phyloP scores from a whole-genome alignment of 2,797 vertebrate species.

The Poeciliopsis paucimaculata region DNA sequence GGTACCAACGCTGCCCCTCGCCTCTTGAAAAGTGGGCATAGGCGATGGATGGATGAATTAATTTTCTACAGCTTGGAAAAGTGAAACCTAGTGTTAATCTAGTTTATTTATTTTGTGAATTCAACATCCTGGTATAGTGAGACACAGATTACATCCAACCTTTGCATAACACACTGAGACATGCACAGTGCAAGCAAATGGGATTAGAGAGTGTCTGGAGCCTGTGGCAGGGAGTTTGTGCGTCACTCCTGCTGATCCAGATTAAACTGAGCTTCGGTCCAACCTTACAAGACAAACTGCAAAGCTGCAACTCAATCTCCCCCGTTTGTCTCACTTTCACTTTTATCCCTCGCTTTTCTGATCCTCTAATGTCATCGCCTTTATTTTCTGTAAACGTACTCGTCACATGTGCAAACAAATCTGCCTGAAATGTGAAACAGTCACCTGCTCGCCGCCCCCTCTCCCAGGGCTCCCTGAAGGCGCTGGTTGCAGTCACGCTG shows the following conservation, averaged over 20 bases:
- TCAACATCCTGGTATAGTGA: neutral
- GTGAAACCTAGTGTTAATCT: neutral
- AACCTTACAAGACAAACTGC: constrained; percentile 35
- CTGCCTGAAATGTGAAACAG: constrained; percentile 27
- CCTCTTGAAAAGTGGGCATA: too few relatives aligned
- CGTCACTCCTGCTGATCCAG: constrained; percentile 78
- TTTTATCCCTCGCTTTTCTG: constrained; percentile 1
- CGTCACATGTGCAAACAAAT: constrained; percentile 12
- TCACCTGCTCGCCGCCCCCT: constrained; percentile 67
- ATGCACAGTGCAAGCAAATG: constrained; percentile 50
- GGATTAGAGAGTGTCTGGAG: constrained; percentile 71
- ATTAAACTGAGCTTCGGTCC: constrained; percentile 71
- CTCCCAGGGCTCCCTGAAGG: constrained; percentile 71
- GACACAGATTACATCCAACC: constrained; percentile 13
- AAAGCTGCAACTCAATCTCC: constrained; percentile 12
- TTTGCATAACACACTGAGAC: constrained; percentile 21
- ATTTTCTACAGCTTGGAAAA: neutral
- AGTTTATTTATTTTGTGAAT: neutral
- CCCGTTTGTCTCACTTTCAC: constrained; percentile 15
- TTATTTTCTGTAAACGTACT: constrained; percentile 6
- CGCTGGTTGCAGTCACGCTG: constrained; percentile 56
- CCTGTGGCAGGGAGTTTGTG: constrained; percentile 55
- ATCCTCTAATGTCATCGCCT: constrained; percentile 14
- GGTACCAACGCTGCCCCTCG: neutral
- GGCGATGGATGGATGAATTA: neutral